A percentile compares a stretch with the other conserved stretches of the same genome.
phyloP scores from a whole-genome alignment of 2,797 vertebrate genomes.

The Enteromius paludinosus region DNA sequence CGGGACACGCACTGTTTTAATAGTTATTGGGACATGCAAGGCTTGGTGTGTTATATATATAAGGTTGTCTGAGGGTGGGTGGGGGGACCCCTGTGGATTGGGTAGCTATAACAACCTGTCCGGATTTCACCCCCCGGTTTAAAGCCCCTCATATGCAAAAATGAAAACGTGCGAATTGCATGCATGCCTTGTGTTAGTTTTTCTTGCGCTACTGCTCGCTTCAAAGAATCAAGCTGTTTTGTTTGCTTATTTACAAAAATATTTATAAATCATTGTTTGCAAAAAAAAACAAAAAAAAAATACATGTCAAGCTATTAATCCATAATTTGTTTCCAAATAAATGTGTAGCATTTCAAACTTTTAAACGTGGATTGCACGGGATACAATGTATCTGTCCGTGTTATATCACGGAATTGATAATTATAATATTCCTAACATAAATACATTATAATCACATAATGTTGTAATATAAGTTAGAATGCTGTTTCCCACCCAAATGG shows the following conservation, averaged over 20 bases:
- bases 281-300: too few relatives aligned
- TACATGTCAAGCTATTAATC: neutral
- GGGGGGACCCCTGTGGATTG: constrained; percentile 82
- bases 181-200: constrained; percentile 54
- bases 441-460: neutral
- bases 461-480: neutral
- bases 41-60: constrained; percentile 86
- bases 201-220: constrained; percentile 29
- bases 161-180: constrained; percentile 81
- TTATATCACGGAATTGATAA: neutral
- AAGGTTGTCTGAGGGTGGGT: constrained; percentile 80
- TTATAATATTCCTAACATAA: neutral
- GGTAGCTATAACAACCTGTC: constrained; percentile 94
- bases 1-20: constrained; percentile 86
- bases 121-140: constrained; percentile 88
- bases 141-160: constrained; percentile 87
- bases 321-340: neutral
- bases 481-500: neutral
- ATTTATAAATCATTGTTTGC: too few relatives aligned
- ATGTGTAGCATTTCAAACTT: neutral
- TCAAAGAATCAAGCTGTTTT: neutral
- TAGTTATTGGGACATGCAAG: constrained; percentile 85
- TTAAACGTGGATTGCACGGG: neutral
- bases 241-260: neutral
- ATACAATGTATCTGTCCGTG: neutral